Evolutionary conservation across 2,888 invertebrate genomes (phyloP), one percentile per base, ranked within the genome.

Genomic region (Deroplatys truncata): DNA sequence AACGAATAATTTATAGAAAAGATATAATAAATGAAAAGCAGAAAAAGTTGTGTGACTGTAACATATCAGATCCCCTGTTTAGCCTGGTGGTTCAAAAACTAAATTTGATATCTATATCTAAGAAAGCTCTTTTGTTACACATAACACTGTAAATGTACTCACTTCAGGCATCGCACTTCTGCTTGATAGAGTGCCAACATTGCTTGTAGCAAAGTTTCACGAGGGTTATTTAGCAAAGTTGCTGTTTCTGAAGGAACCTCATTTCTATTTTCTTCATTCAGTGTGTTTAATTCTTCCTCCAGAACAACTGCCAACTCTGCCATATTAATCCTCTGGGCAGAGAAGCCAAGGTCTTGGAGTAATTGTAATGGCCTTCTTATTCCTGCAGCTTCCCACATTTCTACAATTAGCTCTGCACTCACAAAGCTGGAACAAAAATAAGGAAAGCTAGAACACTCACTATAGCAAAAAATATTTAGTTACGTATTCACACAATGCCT

Each of bases 321-420:
- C 3, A 96, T 93, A 91, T 95, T 95, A 82, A 97, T 94, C 29
- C 95, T 94, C n/a, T 95, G 94, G 15, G 94, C 93, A 49, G 94
- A 93, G 92, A 97, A 96, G 8, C 97, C 97, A 72, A 97, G 94
- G 91, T 96, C 96, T 82, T 95, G 94, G 28, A 97, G 93, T 89
- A 97, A 93, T 2, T 94, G 94, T 88, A 95, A 95, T 28, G 97
- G 84, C 85, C 96, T 95, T 85, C 94, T 94, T 89, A 97, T 95
- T 86, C 96, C 96, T 15, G 96, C 96, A 89, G 95, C 94, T 93
- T 97, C 96, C 96, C 97, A 97, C 92, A 96, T 95, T 91, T 97
- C 96, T 84, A 96, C 94, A 84, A 97, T 94, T 28, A 94, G 93
- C 89, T 96, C 95, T 28, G 94, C 93, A 86, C 82, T 89, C 28